phyloP scores from a whole-genome alignment of 2,113 vertebrate genomes.

The Tetrax tetrax region DNA sequence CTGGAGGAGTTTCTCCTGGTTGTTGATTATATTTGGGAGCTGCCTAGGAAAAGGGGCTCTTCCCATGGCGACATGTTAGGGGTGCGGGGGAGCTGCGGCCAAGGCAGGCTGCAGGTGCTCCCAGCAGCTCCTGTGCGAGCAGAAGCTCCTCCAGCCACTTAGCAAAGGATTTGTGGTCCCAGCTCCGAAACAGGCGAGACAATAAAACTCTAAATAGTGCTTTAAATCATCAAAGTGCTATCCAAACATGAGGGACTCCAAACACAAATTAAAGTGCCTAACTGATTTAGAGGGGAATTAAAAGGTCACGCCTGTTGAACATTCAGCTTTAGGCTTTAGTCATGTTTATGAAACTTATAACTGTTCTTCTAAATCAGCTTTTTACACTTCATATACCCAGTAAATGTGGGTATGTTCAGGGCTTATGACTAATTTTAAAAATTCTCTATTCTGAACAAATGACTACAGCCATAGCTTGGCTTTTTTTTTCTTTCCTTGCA shows the following conservation, averaged over 20 bases:
- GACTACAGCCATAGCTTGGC: not conserved
- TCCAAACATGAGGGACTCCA: slow-evolving; percentile 49
- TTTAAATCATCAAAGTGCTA: slow-evolving; percentile 45
- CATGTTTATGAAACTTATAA: slow-evolving; percentile 64
- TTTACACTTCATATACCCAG: slow-evolving; percentile 7
- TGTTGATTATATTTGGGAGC: not conserved
- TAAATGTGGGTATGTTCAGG: not conserved
- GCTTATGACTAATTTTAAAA: not conserved
- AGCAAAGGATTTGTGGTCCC: not conserved
- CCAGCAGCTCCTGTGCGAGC: not conserved
- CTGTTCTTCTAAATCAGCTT: slow-evolving; percentile 51
- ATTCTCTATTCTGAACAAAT: slow-evolving; percentile 8
- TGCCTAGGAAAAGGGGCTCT: not conserved
- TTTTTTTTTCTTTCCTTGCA: not conserved
- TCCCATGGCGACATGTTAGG: rapidly evolving
- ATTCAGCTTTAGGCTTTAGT: slow-evolving; percentile 55
- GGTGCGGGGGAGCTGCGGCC: rapidly evolving
- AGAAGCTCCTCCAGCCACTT: slow-evolving; percentile 9
- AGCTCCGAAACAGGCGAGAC: not conserved
- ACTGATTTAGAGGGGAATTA: slow-evolving; percentile 59
- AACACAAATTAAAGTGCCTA: slow-evolving; percentile 61
- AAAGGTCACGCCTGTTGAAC: slow-evolving; percentile 40
- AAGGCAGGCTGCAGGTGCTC: not conserved
- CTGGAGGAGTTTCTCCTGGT: not conserved
- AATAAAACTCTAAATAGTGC: slow-evolving; percentile 53